Evolutionary conservation across 1,140 invertebrate genomes (phyloP).

Genomic region (Drosophila nigrodunni): DNA sequence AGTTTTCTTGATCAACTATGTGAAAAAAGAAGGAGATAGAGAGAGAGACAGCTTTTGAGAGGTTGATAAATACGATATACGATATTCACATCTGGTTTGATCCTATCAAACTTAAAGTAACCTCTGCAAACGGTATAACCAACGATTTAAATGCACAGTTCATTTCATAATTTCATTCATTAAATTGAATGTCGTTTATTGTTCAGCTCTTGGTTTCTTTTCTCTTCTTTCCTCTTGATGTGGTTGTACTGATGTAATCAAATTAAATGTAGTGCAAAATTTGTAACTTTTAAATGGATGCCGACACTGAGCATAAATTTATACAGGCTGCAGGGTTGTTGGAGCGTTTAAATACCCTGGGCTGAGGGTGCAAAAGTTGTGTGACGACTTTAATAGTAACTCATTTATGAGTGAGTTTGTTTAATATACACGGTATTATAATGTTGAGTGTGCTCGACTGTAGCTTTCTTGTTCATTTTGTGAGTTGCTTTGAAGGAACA

Average conservation of each 20-base stretch:
- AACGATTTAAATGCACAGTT: constrained; percentile 52
- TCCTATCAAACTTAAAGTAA: too few relatives aligned
- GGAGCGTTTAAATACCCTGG: neutral
- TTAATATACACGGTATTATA: too few relatives aligned
- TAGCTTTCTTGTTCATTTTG: neutral
- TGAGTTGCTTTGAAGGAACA: constrained; percentile 9
- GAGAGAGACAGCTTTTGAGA: too few relatives aligned
- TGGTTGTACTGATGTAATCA: constrained; percentile 34
- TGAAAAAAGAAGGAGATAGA: too few relatives aligned
- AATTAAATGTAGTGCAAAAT: constrained; percentile 50
- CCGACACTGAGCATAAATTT: neutral
- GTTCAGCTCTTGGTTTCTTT: constrained; percentile 14
- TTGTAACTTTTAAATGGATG: constrained; percentile 22
- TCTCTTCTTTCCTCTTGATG: neutral
- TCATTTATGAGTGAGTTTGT: too few relatives aligned
- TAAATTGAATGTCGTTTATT: constrained; percentile 47
- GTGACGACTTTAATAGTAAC: too few relatives aligned
- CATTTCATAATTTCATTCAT: constrained; percentile 78
- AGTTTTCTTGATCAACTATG: too few relatives aligned
- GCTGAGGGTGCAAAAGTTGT: too few relatives aligned
- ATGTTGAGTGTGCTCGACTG: too few relatives aligned
- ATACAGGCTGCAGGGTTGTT: constrained; percentile 3
- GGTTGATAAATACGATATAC: too few relatives aligned
- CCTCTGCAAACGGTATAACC: too few relatives aligned
- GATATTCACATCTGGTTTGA: too few relatives aligned